These are phyloP conservation scores for Malacoraja senta DNA, from an alignment of 2,797 vertebrate genomes.

Conservation along the genomic window DNA sequence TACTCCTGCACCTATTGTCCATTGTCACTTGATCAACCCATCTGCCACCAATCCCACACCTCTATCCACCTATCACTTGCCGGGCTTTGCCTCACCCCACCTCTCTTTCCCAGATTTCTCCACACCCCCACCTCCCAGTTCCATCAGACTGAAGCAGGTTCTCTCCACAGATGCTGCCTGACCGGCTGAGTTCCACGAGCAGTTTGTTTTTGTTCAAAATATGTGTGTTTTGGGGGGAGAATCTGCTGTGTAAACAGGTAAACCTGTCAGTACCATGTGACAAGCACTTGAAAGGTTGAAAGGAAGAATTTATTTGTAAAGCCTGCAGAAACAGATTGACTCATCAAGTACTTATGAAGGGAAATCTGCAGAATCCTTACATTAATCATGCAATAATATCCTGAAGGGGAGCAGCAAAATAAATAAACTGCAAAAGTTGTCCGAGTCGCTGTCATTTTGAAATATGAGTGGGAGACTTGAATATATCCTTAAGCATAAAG, in stretches of 20 bases:
- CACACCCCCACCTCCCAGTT: too few relatives aligned
- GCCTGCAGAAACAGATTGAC: neutral
- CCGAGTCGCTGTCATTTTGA: constrained; percentile 19
- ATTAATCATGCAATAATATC: neutral
- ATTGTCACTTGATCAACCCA: too few relatives aligned
- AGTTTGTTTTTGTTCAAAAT: too few relatives aligned
- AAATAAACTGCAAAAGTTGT: neutral
- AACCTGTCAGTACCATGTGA: neutral
- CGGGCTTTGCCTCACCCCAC: too few relatives aligned
- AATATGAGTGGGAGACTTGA: neutral
- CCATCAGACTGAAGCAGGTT: too few relatives aligned
- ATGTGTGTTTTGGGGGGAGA: neutral
- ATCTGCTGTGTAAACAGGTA: neutral
- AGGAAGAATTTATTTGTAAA: neutral
- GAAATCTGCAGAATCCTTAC: neutral
- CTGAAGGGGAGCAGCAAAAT: neutral
- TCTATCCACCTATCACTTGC: too few relatives aligned
- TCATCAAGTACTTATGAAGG: neutral
- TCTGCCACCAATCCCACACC: too few relatives aligned
- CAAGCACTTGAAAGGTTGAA: neutral
- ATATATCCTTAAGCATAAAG: neutral
- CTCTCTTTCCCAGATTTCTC: too few relatives aligned
- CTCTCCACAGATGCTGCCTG: too few relatives aligned
- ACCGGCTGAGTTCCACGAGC: too few relatives aligned
- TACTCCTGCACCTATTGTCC: too few relatives aligned